Conservation (phyloP, 1,140 invertebrate genomes). For the Drosophila elegans region DNA sequence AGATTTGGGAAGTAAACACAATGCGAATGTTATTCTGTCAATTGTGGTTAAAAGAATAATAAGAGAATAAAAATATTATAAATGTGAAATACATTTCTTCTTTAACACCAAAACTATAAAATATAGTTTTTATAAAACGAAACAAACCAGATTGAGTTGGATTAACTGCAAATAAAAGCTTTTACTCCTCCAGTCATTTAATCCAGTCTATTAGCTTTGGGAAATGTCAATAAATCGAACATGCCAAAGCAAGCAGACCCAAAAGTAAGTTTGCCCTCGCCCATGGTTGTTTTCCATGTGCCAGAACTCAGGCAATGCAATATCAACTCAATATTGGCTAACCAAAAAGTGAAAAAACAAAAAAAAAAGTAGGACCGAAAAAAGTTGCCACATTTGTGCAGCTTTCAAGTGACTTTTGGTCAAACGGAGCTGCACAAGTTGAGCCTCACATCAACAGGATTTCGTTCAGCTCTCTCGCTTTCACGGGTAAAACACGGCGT, state of each 20-base stretch:
- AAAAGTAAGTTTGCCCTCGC: constrained; percentile 20
- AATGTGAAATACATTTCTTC: too few species aligned
- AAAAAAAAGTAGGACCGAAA: background rate
- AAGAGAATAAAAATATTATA: too few species aligned
- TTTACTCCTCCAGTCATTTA: background rate
- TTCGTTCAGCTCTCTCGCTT: constrained; percentile 9
- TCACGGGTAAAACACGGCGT: constrained; percentile 10
- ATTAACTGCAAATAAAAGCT: constrained; percentile 2
- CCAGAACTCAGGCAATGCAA: constrained; percentile 31
- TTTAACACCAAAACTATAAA: background rate
- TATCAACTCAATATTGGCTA: constrained; percentile 48
- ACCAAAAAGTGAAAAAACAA: constrained; percentile 14
- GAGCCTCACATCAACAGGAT: constrained; percentile 38
- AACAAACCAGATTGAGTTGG: background rate
- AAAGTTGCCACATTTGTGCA: constrained; percentile 30
- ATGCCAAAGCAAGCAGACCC: constrained; percentile 27
- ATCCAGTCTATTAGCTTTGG: constrained; percentile 30
- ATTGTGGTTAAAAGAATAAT: background rate
- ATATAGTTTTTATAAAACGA: background rate
- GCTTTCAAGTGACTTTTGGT: constrained; percentile 18
- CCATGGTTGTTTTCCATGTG: constrained; percentile 16
- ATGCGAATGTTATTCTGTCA: background rate
- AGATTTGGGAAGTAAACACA: background rate
- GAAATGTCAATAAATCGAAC: constrained; percentile 36
- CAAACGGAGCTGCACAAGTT: constrained; percentile 13